Conservation (phyloP, 2,888 invertebrate genomes). For the Polydrusus cervinus region DNA sequence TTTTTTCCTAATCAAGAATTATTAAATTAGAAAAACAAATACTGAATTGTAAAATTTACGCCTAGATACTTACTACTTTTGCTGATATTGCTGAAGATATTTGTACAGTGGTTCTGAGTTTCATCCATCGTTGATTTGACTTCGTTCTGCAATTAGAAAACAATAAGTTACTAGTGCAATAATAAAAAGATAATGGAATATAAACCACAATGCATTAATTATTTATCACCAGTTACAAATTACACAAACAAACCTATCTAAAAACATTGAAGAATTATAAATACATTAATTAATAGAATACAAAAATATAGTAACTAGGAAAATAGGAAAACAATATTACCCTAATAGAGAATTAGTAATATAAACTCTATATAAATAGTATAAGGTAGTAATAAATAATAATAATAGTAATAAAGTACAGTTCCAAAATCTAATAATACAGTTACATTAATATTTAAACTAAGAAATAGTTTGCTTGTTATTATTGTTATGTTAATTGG, state of each 20-base stretch:
- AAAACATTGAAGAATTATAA: constrained; percentile 26
- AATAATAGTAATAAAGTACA: too few species aligned
- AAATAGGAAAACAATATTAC: neutral
- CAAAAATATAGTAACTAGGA: constrained; percentile 6
- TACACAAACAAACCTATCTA: constrained; percentile 46
- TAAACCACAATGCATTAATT: constrained; percentile 39
- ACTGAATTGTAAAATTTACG: too few species aligned
- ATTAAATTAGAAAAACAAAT: too few species aligned
- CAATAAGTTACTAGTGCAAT: constrained; percentile 3
- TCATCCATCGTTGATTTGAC: constrained; percentile 97
- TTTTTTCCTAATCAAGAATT: too few species aligned
- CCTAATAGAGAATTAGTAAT: neutral
- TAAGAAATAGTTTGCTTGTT: neutral
- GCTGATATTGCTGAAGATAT: constrained; percentile 88
- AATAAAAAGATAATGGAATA: neutral
- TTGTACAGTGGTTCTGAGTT: constrained; percentile 94
- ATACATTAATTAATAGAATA: constrained; percentile 20
- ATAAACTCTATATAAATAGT: neutral
- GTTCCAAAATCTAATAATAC: too few species aligned
- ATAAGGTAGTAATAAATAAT: too few species aligned
- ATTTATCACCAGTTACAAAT: constrained; percentile 21
- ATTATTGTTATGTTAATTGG: too few species aligned
- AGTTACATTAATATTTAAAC: too few species aligned
- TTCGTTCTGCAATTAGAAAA: constrained; percentile 81
- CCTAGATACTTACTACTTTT: constrained; percentile 72